Evolutionary conservation across 2,113 vertebrate species (phyloP), one percentile per base, ranked within the genome.

Genomic region (Megatriorchis doriae): DNA sequence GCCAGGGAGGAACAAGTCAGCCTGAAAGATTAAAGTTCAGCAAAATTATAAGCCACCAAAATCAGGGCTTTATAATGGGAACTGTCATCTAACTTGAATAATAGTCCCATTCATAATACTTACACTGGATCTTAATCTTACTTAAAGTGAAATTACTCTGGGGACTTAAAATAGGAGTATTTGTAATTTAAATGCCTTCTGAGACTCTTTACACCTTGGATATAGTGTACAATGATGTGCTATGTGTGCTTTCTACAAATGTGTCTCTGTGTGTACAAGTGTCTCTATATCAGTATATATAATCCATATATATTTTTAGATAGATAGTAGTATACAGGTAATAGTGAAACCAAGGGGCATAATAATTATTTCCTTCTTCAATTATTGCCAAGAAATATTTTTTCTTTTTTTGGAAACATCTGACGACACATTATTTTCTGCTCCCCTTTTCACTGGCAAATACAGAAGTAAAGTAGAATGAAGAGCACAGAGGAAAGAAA

Each of bases 21-120:
- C 73, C 81, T 91, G 70, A 58, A 94, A 94, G 89, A 96, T 97
- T 95, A 94, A 97, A 94, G 82, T 93, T 96, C 93, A 93, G 73
- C 79, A 95, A 96, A 96, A 95, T 94, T 91, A 94, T 88, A 93
- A 94, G 85, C 66, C 55, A 77, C 88, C 55, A 66, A 93, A 96
- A 90, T 73, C 59, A 66, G 74, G 58, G 22, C 47, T 83, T 92
- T 77, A 80, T 95, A 95, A 96, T 97, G 59, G 74, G 81, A 96
- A 96, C 62, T 90, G 92, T 78, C 95, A 74, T 90, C 85, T 66
- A 27, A 66, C 67, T 86, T 96, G 74, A 96, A 53, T 94, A 96
- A 96, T 96, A 83, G 79, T 83, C 53, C 58, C 45, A 92, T 96
- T 93, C 88, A 86, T 97, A 96, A 95, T 94, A 93, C 92, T 96